These are phyloP conservation scores for Macrocentrus cingulum DNA, from an alignment of 1,140 invertebrate species.

Conservation along the genomic window DNA sequence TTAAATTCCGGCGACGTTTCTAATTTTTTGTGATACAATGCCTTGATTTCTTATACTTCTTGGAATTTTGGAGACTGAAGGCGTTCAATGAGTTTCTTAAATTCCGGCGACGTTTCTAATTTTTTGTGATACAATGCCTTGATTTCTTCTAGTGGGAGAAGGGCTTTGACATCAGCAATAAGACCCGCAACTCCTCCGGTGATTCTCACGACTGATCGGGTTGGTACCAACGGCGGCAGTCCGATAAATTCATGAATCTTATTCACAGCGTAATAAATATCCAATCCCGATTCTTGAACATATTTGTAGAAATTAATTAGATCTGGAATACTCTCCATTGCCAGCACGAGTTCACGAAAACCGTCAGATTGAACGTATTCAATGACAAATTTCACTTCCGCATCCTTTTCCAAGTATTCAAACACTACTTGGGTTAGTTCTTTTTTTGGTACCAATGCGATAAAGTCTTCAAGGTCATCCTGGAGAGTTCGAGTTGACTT, in stretches of 20 bases:
- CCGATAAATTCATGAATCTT: conserved; percentile 24
- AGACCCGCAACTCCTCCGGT: conserved; percentile 34
- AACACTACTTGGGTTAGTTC: not conserved
- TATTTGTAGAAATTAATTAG: conserved; percentile 20
- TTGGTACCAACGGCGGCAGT: not conserved
- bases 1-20: conserved; percentile 34
- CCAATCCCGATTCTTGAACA: conserved; percentile 12
- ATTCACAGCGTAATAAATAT: conserved; percentile 24
- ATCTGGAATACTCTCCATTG: conserved; percentile 27
- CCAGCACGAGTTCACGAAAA: conserved; percentile 19
- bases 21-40: conserved; percentile 42
- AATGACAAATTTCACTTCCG: conserved; percentile 19
- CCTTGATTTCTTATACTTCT: conserved; percentile 29
- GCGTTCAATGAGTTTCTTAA: conserved; percentile 27
- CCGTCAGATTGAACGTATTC: conserved; percentile 23
- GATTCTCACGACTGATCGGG: not conserved
- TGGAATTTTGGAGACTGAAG: conserved; percentile 30
- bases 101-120: conserved; percentile 30
- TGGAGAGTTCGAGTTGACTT: not conserved
- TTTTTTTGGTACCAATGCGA: conserved; percentile 1
- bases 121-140: conserved; percentile 35
- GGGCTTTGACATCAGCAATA: conserved; percentile 31
- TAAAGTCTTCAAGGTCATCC: conserved; percentile 15
- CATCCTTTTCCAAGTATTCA: conserved; percentile 13
- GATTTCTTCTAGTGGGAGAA: conserved; percentile 28